Conservation (phyloP, 2,113 vertebrate species). For the Burhinus oedicnemus region DNA sequence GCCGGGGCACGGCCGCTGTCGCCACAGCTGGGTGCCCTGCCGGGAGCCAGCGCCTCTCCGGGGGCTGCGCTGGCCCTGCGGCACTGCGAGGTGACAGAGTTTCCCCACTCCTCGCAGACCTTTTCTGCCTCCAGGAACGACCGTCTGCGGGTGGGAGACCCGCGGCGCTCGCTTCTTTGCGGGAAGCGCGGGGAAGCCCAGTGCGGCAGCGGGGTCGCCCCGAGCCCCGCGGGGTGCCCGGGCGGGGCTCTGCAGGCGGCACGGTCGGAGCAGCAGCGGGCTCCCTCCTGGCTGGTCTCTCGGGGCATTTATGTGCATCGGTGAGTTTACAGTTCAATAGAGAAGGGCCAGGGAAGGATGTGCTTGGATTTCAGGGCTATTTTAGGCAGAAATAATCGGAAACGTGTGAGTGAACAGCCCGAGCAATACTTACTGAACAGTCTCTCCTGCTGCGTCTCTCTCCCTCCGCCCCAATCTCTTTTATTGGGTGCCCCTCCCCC, state of each 20-base stretch:
- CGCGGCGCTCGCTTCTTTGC: background rate
- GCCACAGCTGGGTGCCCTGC: background rate
- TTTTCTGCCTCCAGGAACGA: background rate
- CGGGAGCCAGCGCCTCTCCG: background rate
- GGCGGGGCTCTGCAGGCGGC: background rate
- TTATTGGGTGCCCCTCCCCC: background rate
- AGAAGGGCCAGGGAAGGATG: background rate
- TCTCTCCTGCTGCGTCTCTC: background rate
- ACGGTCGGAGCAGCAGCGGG: background rate
- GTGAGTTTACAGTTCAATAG: background rate
- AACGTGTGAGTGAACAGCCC: background rate
- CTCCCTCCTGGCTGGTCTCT: background rate
- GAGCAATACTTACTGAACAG: background rate
- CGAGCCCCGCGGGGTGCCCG: background rate
- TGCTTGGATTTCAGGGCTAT: background rate
- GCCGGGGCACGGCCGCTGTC: too few relatives aligned
- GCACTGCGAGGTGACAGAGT: background rate
- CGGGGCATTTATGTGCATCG: background rate
- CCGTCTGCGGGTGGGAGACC: background rate
- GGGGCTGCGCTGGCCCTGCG: background rate
- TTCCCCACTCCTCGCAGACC: background rate
- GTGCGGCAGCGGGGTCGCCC: background rate
- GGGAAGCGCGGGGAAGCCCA: background rate
- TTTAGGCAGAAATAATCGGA: background rate
- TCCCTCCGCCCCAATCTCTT: background rate